A percentile compares a stretch with the other conserved stretches of the same genome.
These are phyloP conservation scores for Eurois occulta DNA, from an alignment of 2,888 invertebrate species.

Conservation along the genomic window DNA sequence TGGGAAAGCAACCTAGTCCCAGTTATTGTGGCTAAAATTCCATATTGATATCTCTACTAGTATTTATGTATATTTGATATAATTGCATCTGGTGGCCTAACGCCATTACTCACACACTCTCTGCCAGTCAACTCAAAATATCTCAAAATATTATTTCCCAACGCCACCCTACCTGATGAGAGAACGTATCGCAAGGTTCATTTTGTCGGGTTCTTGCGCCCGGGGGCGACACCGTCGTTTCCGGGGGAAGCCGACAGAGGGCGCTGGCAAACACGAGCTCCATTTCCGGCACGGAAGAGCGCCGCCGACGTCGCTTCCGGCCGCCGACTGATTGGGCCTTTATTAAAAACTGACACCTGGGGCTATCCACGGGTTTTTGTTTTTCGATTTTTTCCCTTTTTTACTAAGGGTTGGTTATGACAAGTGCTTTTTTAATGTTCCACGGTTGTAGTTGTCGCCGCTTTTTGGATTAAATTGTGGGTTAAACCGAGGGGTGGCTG, in stretches of 20 bases:
- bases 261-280: conserved; percentile 86
- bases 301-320: conserved; percentile 84
- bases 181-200: conserved; percentile 73
- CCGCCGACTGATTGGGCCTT: conserved; percentile 88
- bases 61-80: neutral
- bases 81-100: too few relatives aligned
- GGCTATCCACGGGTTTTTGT: conserved; percentile 76
- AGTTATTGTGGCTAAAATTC: neutral
- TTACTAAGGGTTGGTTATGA: conserved; percentile 60
- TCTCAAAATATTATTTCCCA: conserved; percentile 34
- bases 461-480: conserved; percentile 55
- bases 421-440: conserved; percentile 66
- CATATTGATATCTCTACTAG: neutral
- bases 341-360: conserved; percentile 90
- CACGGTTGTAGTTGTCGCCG: conserved; percentile 43
- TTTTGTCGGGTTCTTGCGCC: conserved; percentile 71
- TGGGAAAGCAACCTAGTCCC: neutral
- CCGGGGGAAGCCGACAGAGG: conserved; percentile 81
- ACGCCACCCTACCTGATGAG: conserved; percentile 58
- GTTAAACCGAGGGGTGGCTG: conserved; percentile 39
- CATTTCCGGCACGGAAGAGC: conserved; percentile 88
- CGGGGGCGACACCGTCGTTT: conserved; percentile 80
- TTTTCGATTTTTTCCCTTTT: conserved; percentile 64
- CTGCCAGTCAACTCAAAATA: neutral
- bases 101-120: neutral